Evolutionary conservation across 1,140 invertebrate species (phyloP), one percentile per base, ranked within the genome.

Genomic region (Papilio dardanus): DNA sequence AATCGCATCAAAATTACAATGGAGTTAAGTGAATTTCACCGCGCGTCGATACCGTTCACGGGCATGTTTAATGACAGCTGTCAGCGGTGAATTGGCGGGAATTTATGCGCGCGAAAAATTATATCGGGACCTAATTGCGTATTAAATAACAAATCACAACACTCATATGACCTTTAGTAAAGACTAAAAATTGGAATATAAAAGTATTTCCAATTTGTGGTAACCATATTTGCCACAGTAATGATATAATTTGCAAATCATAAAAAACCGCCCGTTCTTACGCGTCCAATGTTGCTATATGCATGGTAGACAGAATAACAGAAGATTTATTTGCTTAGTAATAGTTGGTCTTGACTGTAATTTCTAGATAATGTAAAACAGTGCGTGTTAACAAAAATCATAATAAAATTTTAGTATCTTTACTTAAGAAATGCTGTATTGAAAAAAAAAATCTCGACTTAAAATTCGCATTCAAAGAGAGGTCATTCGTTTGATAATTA

Each of bases 1-100:
- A 85, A 87, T 90, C 88, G 83, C 85, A 89, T 88, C 86, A 86
- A 92, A 92, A 92, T 92, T 91, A 92, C 90, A 89, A 92, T 86
- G 85, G 80, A 88, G 82, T 86, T 92, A 91, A 92, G 89, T 92
- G 89, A 92, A 91, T 88, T 89, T 86, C 82, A 80, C 81, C 83
- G 24, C 68, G 58, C 68, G 31, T 73, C 75, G 78, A 76, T 76
- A 71, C 75, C 82, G 79, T 87, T 86, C 82, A 79, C 84, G 80
- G 81, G 62, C 78, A 33, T n/a, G 76, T 80, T 80, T 90, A 90
- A 90, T 90, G 87, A 92, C 88, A 88, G 90, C 88, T 88, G 88
- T 90, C 87, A 91, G 83, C 77, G 78, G 50, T 40, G 77, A 73
- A 78, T 71, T 58, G 71, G 46, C 71, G 76, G 77, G 81, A 88